Base-by-base conservation (phyloP, 2,113 vertebrate genomes). In the Psittacus erithacus region DNA sequence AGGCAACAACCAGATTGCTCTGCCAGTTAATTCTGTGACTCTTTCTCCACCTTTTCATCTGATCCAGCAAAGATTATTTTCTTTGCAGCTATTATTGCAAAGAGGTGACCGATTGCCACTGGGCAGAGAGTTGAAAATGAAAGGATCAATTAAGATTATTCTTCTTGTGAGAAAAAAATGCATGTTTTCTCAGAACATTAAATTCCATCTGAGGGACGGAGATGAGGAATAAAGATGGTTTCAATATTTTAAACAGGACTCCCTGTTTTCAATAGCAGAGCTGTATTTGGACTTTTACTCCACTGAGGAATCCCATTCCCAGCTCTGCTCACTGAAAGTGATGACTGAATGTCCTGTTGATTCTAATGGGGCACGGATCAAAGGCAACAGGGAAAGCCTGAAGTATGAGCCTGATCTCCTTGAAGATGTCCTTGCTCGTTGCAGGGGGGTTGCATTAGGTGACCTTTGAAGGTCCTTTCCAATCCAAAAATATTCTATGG, bases 21-120 rank as follows among this genome's bases (percentile, higher is more conserved):
- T 92, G 78, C 83, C 88, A 94, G 91, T 91, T 96, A 90, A 94
- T 94, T 92, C 95, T 76, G 55, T 96, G 94, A 93, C 85, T 96
- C 71, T 90, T 95, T 95, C 86, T 93, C 86, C 19, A 41, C 84
- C 94, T 95, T 93, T 85, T 96, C 83, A 76, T 94, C 86, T 92
- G 88, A 94, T 76, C 91, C 55, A 86, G 53, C 53, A 91, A 92
- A 92, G 96, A 88, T 88, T 97, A 91, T 97, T 96, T 96, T 95
- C 91, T 87, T 96, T 96, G 70, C 74, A 94, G 83, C 59, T 82
- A 85, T 91, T 84, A 93, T 93, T 94, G 93, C 90, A 67, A 92
- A 92, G 74, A 91, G 91, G 95, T 96, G 91, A 91, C 91, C 8
- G 2, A 82, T 80, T 82, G 92, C 93, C 95, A 95, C 95, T 24